Conservation (phyloP, 2,797 vertebrate species). For the Pyrrhura leucotis region DNA sequence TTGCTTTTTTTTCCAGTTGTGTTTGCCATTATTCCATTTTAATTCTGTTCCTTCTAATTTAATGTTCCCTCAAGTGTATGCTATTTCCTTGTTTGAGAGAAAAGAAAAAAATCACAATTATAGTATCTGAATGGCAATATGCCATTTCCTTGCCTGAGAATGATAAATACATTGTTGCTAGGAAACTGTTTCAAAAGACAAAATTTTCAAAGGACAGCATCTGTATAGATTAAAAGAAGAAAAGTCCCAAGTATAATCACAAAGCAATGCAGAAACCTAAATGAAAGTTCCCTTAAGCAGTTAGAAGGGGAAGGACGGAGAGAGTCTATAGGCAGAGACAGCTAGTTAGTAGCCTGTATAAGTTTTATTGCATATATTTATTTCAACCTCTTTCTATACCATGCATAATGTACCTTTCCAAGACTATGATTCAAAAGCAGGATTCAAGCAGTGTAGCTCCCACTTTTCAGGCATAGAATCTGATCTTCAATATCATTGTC, state of each 20-base stretch:
- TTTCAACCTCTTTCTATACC: background rate
- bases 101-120: conserved; percentile 5
- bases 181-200: conserved; percentile 16
- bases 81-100: background rate
- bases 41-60: conserved; percentile 5
- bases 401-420: background rate
- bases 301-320: background rate
- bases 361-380: background rate
- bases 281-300: background rate
- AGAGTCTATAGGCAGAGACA: background rate
- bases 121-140: background rate
- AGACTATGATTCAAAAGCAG: background rate
- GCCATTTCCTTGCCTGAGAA: background rate
- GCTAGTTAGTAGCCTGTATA: background rate
- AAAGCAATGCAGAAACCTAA: background rate
- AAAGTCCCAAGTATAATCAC: background rate
- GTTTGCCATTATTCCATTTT: background rate
- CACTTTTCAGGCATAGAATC: background rate
- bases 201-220: conserved; percentile 26
- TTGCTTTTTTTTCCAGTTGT: background rate
- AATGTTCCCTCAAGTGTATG: background rate
- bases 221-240: background rate
- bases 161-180: conserved; percentile 24
- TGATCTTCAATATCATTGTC: background rate
- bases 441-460: background rate